A percentile compares a stretch with the other conserved stretches of the same genome.
phyloP scores from a whole-genome alignment of 2,797 vertebrate species.

The Setipinna tenuifilis region DNA sequence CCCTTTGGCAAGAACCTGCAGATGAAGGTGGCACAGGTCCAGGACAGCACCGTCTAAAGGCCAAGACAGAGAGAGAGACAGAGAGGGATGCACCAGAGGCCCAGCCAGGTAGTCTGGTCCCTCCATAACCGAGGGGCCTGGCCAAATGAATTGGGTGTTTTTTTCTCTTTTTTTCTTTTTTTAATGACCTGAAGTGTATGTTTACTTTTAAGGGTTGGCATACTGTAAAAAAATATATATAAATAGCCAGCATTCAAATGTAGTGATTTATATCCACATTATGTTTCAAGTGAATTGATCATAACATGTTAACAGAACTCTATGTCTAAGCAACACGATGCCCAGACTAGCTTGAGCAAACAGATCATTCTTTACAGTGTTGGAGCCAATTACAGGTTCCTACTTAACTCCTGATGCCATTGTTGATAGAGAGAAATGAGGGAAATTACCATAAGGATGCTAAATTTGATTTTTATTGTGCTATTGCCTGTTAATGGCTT shows the following conservation, averaged over 20 bases:
- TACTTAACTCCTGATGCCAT: background rate
- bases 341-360: no score
- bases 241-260: no score
- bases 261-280: no score
- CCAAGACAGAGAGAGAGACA: background rate
- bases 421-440: background rate
- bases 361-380: no score
- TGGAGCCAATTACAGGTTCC: background rate
- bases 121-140: no score
- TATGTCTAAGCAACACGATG: no score
- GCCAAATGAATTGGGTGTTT: background rate
- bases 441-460: background rate
- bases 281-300: no score
- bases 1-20: constrained; percentile 79
- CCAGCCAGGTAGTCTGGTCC: no score
- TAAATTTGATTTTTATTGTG: background rate
- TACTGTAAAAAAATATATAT: no score
- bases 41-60: background rate
- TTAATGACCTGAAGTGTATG: background rate
- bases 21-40: constrained; percentile 54
- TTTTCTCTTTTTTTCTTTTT: background rate
- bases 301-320: no score
- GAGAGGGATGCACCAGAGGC: no score
- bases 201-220: background rate
- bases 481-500: background rate